Conservation (phyloP, 2,888 invertebrate species). For the Spatulosminthurus flaviceps region DNA sequence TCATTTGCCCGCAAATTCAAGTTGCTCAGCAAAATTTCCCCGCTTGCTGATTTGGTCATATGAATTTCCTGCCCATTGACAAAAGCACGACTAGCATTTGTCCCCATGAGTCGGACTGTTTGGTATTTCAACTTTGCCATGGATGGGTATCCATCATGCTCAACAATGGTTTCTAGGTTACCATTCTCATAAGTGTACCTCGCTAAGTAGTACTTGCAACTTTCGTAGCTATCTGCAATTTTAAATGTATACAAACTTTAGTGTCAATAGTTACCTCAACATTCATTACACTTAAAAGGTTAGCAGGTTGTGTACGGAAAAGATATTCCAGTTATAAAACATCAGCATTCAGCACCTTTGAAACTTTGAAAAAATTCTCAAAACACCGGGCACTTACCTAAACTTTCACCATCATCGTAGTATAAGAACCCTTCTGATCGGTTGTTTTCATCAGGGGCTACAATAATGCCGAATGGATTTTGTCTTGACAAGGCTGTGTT, state of each 20-base stretch:
- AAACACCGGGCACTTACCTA: no score
- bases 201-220: slow-evolving; percentile 56
- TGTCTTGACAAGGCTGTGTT: slow-evolving; percentile 73
- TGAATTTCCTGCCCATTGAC: slow-evolving; percentile 54
- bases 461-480: slow-evolving; percentile 74
- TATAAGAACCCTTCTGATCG: slow-evolving; percentile 74
- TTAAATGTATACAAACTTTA: background rate
- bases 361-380: no score
- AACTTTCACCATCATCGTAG: slow-evolving; percentile 80
- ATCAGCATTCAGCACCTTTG: background rate
- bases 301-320: background rate
- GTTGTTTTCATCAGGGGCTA: slow-evolving; percentile 70
- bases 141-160: slow-evolving; percentile 52
- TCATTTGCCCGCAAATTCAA: slow-evolving; percentile 51
- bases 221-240: slow-evolving; percentile 55
- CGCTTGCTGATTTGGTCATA: slow-evolving; percentile 47
- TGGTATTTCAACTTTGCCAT: slow-evolving; percentile 50
- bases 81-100: slow-evolving; percentile 40
- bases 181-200: slow-evolving; percentile 43
- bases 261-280: background rate
- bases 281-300: background rate
- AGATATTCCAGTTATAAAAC: background rate
- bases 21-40: slow-evolving; percentile 55
- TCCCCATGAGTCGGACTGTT: slow-evolving; percentile 57
- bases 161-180: slow-evolving; percentile 39